Evolutionary conservation across 2,113 vertebrate species (phyloP).

Genomic region (Mastomys coucha): DNA sequence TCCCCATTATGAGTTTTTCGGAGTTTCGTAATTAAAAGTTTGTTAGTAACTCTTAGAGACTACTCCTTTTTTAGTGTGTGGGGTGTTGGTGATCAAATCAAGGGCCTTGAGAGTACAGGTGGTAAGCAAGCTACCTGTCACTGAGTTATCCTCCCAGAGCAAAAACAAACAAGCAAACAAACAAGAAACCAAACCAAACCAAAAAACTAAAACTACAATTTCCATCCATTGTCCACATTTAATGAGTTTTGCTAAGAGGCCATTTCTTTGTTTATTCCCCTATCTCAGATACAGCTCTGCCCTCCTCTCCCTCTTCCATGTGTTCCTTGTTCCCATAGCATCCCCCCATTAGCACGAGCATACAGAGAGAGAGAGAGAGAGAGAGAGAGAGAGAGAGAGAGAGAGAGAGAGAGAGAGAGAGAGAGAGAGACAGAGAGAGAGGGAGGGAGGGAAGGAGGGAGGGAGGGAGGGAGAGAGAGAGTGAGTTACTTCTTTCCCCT

Average conservation of each 20-base stretch:
- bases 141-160: not conserved
- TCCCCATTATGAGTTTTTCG: not conserved
- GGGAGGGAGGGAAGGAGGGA: too few species aligned
- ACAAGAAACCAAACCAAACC: too few species aligned
- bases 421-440: too few species aligned
- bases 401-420: too few species aligned
- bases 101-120: not conserved
- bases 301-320: not conserved
- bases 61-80: not conserved
- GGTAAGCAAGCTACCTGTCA: not conserved
- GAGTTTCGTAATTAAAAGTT: not conserved
- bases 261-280: not conserved
- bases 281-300: not conserved
- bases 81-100: not conserved
- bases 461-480: too few species aligned
- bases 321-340: rapidly evolving
- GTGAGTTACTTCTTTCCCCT: not conserved
- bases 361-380: too few species aligned
- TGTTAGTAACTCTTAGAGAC: not conserved
- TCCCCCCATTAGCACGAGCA: too few species aligned
- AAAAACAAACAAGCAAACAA: not conserved
- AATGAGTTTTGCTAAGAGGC: not conserved
- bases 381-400: too few species aligned
- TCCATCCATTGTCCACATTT: not conserved
- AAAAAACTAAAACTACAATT: not conserved